phyloP scores from a whole-genome alignment of 2,797 vertebrate genomes.

The Coluber constrictor region DNA sequence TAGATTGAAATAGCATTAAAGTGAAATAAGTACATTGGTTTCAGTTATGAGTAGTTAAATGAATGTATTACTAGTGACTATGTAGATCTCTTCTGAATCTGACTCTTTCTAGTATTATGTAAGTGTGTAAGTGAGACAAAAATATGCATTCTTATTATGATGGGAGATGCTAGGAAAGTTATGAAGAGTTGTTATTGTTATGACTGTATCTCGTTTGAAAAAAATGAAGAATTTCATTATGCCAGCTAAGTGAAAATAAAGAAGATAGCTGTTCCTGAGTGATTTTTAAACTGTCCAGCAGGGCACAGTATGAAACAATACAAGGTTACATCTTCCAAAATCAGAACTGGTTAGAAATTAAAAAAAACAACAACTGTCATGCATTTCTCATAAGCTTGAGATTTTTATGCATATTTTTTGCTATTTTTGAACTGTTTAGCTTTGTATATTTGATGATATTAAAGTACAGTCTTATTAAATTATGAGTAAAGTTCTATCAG shows the following conservation, averaged over 20 bases:
- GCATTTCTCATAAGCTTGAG: neutral
- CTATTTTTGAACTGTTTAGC: neutral
- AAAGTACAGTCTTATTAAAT: neutral
- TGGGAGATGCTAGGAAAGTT: neutral
- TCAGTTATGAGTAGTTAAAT: neutral
- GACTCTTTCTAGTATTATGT: neutral
- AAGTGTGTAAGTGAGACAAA: neutral
- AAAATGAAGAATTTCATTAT: neutral
- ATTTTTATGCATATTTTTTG: neutral
- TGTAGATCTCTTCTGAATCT: neutral
- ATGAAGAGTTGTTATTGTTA: neutral
- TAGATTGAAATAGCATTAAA: neutral
- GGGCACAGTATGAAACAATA: slow-evolving; percentile 6
- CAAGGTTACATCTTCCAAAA: neutral
- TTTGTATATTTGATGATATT: neutral
- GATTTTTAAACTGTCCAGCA: slow-evolving; percentile 7
- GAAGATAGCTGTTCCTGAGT: neutral
- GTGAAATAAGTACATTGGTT: neutral
- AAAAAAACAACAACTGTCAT: neutral
- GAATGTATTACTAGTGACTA: neutral
- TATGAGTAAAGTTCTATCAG: neutral
- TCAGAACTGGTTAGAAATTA: neutral
- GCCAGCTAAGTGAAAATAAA: neutral
- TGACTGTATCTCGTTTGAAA: neutral
- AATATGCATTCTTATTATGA: neutral